Conservation (phyloP, 2,113 vertebrate species). For the Neolamprologus sp. region DNA sequence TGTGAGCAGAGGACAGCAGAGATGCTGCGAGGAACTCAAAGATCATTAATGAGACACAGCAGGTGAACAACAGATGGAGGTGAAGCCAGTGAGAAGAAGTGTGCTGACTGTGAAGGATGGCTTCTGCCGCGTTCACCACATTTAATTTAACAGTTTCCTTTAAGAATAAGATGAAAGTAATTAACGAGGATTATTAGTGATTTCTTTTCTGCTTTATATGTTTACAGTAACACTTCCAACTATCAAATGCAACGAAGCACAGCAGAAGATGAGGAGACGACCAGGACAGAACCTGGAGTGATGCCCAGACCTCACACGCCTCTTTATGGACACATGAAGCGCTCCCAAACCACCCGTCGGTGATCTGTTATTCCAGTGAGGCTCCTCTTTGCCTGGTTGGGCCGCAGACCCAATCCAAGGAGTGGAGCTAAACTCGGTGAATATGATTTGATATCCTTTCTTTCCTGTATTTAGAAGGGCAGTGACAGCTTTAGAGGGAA, state of each 20-base stretch:
- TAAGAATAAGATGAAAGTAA: not conserved
- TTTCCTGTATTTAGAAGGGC: fast-evolving
- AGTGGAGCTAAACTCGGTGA: fast-evolving
- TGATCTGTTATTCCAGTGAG: not conserved
- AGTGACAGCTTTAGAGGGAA: not conserved
- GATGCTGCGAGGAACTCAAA: not conserved
- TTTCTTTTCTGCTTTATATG: not conserved
- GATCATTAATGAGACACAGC: not conserved
- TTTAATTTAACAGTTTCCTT: fast-evolving
- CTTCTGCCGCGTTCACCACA: not conserved
- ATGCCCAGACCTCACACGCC: not conserved
- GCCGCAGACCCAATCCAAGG: fast-evolving
- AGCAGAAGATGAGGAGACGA: not conserved
- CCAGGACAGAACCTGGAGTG: not conserved
- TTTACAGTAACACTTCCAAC: not conserved
- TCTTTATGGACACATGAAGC: not conserved
- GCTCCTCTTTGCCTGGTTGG: too few species aligned
- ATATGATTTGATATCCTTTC: not conserved
- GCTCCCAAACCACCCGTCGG: fast-evolving
- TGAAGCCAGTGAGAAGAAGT: not conserved
- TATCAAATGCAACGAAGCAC: not conserved
- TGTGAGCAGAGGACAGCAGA: not conserved
- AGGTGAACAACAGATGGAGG: not conserved
- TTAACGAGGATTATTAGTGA: not conserved
- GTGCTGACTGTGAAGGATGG: not conserved